Conservation (phyloP, 2,113 vertebrate genomes). For the Rostratula benghalensis region DNA sequence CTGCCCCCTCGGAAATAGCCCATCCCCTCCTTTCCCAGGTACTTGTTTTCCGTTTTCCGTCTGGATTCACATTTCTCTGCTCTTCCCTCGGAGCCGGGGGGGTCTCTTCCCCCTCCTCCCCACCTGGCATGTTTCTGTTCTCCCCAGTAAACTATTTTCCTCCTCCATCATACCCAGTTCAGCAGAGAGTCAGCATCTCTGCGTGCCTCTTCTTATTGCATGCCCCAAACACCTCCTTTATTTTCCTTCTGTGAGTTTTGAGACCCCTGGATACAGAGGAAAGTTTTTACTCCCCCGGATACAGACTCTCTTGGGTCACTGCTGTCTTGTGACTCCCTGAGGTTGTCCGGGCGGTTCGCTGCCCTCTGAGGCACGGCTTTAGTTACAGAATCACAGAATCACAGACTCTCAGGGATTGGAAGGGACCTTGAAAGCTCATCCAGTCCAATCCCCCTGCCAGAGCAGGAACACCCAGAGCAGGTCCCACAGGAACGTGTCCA, state of each 20-base stretch:
- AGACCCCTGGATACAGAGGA: not conserved
- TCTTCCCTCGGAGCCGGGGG: too few relatives aligned
- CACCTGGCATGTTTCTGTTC: not conserved
- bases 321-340: not conserved
- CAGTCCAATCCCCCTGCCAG: too few relatives aligned
- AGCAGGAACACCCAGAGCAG: too few relatives aligned
- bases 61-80: not conserved
- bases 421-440: too few relatives aligned
- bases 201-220: not conserved
- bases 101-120: not conserved
- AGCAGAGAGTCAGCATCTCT: not conserved
- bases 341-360: not conserved
- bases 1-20: not conserved
- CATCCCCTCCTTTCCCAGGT: not conserved
- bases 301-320: not conserved
- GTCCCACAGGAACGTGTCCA: too few relatives aligned
- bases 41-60: not conserved
- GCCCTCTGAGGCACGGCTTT: not conserved
- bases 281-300: rapidly evolving
- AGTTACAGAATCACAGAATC: too few relatives aligned
- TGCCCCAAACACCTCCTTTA: not conserved
- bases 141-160: not conserved
- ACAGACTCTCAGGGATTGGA: too few relatives aligned
- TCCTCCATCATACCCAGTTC: not conserved
- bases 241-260: not conserved